Conservation (phyloP, 2,888 invertebrate genomes). For the Nomada ruficornis region DNA sequence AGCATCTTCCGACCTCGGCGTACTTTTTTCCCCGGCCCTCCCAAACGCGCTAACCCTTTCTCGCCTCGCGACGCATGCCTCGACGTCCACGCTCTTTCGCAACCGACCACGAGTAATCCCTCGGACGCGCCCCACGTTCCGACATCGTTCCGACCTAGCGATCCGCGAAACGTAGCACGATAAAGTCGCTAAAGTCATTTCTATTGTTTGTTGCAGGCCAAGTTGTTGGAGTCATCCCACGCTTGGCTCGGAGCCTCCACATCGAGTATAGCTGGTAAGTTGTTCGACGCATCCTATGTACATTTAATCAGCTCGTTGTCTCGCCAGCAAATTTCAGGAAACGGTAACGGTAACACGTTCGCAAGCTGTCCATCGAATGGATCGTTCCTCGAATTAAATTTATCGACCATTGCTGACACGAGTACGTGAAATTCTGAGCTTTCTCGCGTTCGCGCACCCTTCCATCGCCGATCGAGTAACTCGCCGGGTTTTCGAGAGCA, state of each 20-base stretch:
- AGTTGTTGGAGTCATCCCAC: constrained; percentile 95
- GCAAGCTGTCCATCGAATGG: background rate
- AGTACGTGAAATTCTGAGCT: background rate
- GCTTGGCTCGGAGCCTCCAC: constrained; percentile 96
- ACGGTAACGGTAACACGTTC: background rate
- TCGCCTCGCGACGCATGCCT: background rate
- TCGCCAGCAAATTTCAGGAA: constrained; percentile 64
- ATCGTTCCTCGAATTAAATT: constrained; percentile 2
- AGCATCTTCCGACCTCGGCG: constrained; percentile 27
- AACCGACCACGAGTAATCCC: too few relatives aligned
- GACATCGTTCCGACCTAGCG: too few relatives aligned
- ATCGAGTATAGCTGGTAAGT: constrained; percentile 96
- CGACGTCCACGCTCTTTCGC: too few relatives aligned
- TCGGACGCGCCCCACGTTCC: too few relatives aligned
- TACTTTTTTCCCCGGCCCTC: background rate
- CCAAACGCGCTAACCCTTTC: constrained; percentile 28
- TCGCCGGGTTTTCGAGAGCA: background rate
- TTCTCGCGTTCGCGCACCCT: background rate
- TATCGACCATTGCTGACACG: background rate
- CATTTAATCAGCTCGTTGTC: constrained; percentile 40
- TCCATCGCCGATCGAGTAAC: background rate
- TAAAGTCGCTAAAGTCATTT: background rate
- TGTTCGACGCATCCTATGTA: constrained; percentile 39
- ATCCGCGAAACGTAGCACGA: too few relatives aligned
- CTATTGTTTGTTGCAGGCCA: constrained; percentile 90